A percentile compares a stretch with the other conserved stretches of the same genome.
These are phyloP conservation scores for Euwallacea fornicatus DNA, from an alignment of 1,140 invertebrate species.

Conservation along the genomic window DNA sequence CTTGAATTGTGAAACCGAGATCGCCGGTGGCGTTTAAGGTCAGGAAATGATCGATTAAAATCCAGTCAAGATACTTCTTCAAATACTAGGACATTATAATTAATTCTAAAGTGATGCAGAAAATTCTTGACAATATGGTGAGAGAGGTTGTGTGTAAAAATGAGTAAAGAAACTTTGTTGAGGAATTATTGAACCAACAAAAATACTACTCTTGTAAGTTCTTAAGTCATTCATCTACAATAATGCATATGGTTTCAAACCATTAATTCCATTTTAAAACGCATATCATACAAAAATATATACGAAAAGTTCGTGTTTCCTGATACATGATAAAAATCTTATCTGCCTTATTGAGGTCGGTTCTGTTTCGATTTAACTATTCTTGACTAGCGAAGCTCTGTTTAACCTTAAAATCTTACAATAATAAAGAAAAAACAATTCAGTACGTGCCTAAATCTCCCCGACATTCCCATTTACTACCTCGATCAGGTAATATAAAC, in stretches of 20 bases:
- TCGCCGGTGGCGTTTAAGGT: conserved; percentile 10
- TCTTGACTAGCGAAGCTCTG: no score
- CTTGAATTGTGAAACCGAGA: conserved; percentile 18
- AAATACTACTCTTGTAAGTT: not conserved
- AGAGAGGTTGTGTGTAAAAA: not conserved
- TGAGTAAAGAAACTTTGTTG: not conserved
- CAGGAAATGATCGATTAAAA: not conserved
- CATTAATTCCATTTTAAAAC: no score
- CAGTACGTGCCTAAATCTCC: not conserved
- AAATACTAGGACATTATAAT: not conserved
- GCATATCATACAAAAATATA: no score
- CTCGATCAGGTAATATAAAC: no score
- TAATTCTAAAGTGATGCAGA: not conserved
- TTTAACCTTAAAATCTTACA: not conserved
- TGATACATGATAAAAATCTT: no score
- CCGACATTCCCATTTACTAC: not conserved
- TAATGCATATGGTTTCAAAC: no score
- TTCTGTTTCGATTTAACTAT: no score
- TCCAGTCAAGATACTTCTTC: not conserved
- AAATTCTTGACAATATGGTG: not conserved
- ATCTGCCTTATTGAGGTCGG: no score
- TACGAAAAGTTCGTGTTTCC: no score
- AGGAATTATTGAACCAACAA: not conserved
- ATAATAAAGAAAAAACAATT: not conserved
- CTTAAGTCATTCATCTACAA: no score